Conservation (phyloP, 1,140 invertebrate genomes). For the Brachionus manjavacas region DNA sequence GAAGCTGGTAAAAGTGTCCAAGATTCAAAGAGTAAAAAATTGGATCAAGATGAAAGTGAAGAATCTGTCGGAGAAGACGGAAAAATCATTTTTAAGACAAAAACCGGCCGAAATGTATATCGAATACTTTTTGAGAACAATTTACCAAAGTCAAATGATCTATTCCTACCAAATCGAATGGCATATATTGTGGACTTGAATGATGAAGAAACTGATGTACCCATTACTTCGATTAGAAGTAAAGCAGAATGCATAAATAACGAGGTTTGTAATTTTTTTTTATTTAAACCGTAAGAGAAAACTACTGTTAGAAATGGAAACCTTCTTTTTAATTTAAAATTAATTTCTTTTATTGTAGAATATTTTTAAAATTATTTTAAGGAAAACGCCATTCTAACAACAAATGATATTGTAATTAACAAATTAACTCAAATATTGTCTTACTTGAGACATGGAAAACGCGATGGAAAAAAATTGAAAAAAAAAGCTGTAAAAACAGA, state of each 20-base stretch:
- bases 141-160: conserved; percentile 73
- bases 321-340: no score
- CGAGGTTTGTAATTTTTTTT: conserved; percentile 52
- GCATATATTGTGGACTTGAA: conserved; percentile 93
- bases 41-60: not conserved
- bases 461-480: conserved; percentile 54
- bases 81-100: conserved; percentile 66
- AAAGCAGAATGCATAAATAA: conserved; percentile 83
- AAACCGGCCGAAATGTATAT: conserved; percentile 58
- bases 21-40: conserved; percentile 45
- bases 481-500: conserved; percentile 47
- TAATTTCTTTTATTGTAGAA: not conserved
- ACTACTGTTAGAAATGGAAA: no score
- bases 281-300: no score
- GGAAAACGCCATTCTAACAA: conserved; percentile 74
- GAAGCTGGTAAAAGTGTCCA: conserved; percentile 61
- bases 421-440: conserved; percentile 94
- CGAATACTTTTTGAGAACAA: conserved; percentile 57
- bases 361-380: conserved; percentile 54
- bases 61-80: conserved; percentile 46
- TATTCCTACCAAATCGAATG: conserved; percentile 93
- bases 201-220: conserved; percentile 84
- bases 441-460: conserved; percentile 67
- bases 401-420: conserved; percentile 91
- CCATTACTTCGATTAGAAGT: conserved; percentile 86